Conservation (phyloP, 2,797 vertebrate genomes). For the Microcaecilia unicolor region DNA sequence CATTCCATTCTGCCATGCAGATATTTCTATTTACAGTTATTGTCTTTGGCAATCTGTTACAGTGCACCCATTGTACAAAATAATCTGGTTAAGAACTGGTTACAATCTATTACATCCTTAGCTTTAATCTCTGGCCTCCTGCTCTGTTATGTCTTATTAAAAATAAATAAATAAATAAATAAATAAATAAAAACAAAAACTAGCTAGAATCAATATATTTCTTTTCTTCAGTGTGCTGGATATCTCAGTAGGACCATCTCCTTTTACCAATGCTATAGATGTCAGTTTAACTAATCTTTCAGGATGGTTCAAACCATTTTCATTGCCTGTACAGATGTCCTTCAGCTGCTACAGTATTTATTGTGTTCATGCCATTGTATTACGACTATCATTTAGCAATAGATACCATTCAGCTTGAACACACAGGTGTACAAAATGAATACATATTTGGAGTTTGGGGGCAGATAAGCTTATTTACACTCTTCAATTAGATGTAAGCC, state of each 20-base stretch:
- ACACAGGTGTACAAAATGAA: no score
- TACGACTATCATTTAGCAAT: no score
- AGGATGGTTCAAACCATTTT: slow-evolving; percentile 33
- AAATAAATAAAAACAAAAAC: no score
- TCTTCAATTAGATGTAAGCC: no score
- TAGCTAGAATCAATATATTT: slow-evolving; percentile 38
- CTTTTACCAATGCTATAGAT: slow-evolving; percentile 24
- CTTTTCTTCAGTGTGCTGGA: slow-evolving; percentile 3
- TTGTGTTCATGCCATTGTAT: no score
- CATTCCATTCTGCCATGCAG: no score
- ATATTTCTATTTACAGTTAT: no score
- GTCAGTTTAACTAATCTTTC: slow-evolving; percentile 34
- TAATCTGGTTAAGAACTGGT: slow-evolving; percentile 13
- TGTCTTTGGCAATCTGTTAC: neutral
- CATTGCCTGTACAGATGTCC: slow-evolving; percentile 22
- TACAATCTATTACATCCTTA: slow-evolving; percentile 29
- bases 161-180: no score
- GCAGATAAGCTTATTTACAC: no score
- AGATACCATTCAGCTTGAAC: no score
- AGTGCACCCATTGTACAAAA: slow-evolving; percentile 11
- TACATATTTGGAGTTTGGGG: no score
- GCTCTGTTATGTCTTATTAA: slow-evolving; percentile 46
- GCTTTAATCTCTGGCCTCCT: slow-evolving; percentile 39
- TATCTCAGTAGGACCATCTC: slow-evolving; percentile 22
- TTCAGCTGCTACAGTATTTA: no score